Percentiles rank a stretch among this genome's conserved stretches.
Conservation (phyloP, 2,888 invertebrate species). For the Melinaea menophilus region DNA sequence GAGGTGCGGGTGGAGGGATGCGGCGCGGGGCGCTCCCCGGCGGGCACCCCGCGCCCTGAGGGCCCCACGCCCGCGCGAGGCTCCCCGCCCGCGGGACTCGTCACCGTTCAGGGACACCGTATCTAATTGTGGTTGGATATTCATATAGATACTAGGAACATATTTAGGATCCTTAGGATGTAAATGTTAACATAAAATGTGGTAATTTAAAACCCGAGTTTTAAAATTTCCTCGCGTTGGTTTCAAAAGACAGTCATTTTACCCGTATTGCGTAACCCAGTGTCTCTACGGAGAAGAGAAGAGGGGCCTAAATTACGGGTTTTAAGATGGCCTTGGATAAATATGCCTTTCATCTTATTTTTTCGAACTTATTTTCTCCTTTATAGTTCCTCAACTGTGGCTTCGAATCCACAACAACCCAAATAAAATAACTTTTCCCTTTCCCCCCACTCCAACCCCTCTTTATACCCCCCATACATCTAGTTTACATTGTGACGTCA, state of each 20-base stretch:
- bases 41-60: slow-evolving; percentile 40
- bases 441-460: neutral
- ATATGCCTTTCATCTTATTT: too few species aligned
- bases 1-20: slow-evolving; percentile 67
- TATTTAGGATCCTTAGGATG: neutral
- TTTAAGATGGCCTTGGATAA: neutral
- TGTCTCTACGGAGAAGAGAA: slow-evolving; percentile 40
- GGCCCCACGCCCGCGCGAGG: slow-evolving; percentile 39
- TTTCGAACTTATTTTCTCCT: too few species aligned
- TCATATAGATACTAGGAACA: too few species aligned
- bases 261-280: slow-evolving; percentile 49
- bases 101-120: slow-evolving; percentile 71
- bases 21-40: slow-evolving; percentile 46
- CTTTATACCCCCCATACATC: neutral
- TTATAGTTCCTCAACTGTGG: too few species aligned
- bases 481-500: neutral
- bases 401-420: too few species aligned
- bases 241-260: slow-evolving; percentile 26
- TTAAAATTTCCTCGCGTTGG: neutral
- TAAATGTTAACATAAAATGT: neutral
- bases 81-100: slow-evolving; percentile 49
- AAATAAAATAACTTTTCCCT: too few species aligned
- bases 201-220: too few species aligned
- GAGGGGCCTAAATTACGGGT: slow-evolving; percentile 44
- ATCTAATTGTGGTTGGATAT: slow-evolving; percentile 41